These are phyloP conservation scores for Bufotes viridis DNA, from an alignment of 2,797 vertebrate species.

Conservation along the genomic window DNA sequence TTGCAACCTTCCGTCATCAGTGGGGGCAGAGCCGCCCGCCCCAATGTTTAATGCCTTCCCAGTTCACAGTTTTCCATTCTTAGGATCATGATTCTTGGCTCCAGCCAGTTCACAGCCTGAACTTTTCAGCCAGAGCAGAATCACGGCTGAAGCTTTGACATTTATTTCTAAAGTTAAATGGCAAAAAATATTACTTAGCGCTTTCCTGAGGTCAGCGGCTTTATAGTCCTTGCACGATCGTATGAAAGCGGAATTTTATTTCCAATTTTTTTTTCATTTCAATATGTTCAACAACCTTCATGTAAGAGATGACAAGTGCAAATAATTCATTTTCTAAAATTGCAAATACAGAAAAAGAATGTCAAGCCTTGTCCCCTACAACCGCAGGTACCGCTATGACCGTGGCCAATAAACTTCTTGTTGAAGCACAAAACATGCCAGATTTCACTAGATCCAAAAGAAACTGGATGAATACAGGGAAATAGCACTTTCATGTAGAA, in stretches of 20 bases:
- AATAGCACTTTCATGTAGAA: not conserved
- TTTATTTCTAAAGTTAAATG: constrained; percentile 19
- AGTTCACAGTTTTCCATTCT: not conserved
- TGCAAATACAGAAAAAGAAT: not conserved
- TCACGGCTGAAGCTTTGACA: not conserved
- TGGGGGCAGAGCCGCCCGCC: not conserved
- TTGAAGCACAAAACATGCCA: not conserved
- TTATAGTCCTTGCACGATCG: not conserved
- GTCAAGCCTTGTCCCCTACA: not conserved
- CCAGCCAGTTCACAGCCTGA: not conserved
- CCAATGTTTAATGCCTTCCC: not conserved
- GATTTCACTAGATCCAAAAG: not conserved
- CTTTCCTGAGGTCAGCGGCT: not conserved
- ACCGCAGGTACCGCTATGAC: not conserved
- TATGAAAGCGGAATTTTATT: not conserved
- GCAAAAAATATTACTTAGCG: not conserved
- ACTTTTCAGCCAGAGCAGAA: not conserved
- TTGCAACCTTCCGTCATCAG: not conserved
- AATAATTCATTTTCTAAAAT: not conserved
- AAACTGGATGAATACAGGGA: not conserved
- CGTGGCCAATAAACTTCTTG: not conserved
- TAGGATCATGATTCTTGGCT: not conserved
- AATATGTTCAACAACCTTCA: not conserved
- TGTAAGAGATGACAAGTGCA: not conserved
- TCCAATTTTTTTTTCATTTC: not conserved